phyloP scores from a whole-genome alignment of 2,797 vertebrate species.

The Myiothlypis chrysogaster region DNA sequence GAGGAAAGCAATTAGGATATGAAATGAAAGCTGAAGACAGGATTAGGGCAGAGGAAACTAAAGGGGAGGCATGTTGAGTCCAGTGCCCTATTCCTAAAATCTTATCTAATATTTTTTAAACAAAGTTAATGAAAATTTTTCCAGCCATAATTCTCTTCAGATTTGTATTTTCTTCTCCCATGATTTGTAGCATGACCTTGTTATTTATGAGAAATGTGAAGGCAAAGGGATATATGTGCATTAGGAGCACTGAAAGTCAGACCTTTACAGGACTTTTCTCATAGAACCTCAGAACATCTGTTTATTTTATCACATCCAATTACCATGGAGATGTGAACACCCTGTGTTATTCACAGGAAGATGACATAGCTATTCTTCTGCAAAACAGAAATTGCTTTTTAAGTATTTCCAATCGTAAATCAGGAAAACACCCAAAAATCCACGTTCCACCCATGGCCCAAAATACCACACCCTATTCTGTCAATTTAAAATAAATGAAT shows the following conservation, averaged over 20 bases:
- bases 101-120: neutral
- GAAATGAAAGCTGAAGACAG: conserved; percentile 2
- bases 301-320: conserved; percentile 52
- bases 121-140: neutral
- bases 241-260: neutral
- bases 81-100: neutral
- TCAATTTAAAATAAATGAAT: neutral
- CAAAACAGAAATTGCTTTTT: conserved; percentile 53
- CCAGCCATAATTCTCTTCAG: neutral
- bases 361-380: conserved; percentile 65
- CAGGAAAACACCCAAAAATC: conserved; percentile 52
- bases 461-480: conserved; percentile 31
- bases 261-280: neutral
- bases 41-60: neutral
- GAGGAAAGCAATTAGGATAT: neutral
- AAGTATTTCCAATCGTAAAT: conserved; percentile 64
- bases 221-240: neutral
- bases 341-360: conserved; percentile 62
- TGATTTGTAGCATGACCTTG: neutral
- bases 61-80: neutral
- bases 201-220: neutral
- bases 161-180: neutral
- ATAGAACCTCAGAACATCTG: conserved; percentile 30
- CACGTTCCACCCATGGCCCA: neutral
- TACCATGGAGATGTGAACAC: conserved; percentile 62